Base-by-base conservation (phyloP, 2,113 vertebrate genomes). In the Tetrax tetrax region DNA sequence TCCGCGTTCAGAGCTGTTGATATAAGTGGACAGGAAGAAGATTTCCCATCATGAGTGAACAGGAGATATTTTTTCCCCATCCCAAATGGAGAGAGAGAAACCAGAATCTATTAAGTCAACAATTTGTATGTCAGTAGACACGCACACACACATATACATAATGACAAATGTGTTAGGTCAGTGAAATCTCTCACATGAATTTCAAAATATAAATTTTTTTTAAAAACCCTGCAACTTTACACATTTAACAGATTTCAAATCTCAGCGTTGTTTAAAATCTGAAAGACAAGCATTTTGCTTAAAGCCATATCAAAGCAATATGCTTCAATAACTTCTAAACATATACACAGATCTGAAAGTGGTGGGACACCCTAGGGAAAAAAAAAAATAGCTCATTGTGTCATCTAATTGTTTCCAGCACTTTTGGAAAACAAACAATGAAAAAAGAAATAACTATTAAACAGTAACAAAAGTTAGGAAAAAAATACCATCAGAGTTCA, bases 401-500 rank as follows among this genome's bases (percentile, higher is more conserved):
- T 87, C 86, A 82, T 87, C 72, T 89, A 93, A 86, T 81, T 95
- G 41, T 95, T 92, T 92, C 76, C 57, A 87, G 56, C 25, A 31
- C 48, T 84, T 95, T 64, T 56, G 16, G 16, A 94, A 94, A 95
- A 91, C 45, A 92, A 93, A 63, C 21, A 81, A 6, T 51, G 24
- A 89, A 94, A 51, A 8, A 12, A 68, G 56, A 78, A 78, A 23
- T 74, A 92, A 91, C 43, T 87, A 87, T 29, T 75, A 91, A 78
- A 79, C 51, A 82, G 77, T 71, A 84, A 78, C 47, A 66, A 87
- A 95, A 96, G 27, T 88, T 85, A 53, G 61, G 31, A 61, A 95
- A 77, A 76, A 89, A 83, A 35, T 72, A 51, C 12, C 4, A 5
- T 37, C 37, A 68, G 19, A 82, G 35, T 94, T 96, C 31, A 96